phyloP scores from a whole-genome alignment of 2,113 vertebrate species.

The Tonatia bakeri region DNA sequence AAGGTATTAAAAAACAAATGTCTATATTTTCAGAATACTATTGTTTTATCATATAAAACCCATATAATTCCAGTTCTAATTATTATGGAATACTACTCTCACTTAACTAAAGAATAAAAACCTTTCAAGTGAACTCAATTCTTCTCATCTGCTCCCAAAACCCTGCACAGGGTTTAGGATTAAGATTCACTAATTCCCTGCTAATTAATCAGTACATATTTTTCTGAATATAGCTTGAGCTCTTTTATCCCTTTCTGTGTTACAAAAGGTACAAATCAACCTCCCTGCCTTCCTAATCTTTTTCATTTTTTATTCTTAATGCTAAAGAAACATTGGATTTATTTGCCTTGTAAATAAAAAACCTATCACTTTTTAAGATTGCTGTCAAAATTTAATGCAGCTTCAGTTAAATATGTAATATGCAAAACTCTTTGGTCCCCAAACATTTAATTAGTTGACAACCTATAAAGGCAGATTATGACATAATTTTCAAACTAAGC shows the following conservation, averaged over 20 bases:
- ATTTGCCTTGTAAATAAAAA: not conserved
- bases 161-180: not conserved
- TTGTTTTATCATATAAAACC: not conserved
- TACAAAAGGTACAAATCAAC: constrained; percentile 31
- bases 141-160: not conserved
- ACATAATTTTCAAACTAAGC: constrained; percentile 8
- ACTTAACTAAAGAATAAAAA: constrained; percentile 5
- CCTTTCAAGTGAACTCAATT: not conserved
- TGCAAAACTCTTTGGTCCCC: constrained; percentile 6
- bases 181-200: not conserved
- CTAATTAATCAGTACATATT: constrained; percentile 3
- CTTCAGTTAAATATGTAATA: constrained; percentile 20
- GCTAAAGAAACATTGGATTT: constrained; percentile 29
- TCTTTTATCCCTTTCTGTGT: not conserved
- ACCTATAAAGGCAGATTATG: constrained; percentile 16
- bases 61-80: not conserved
- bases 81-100: not conserved
- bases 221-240: not conserved
- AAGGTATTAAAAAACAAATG: not conserved
- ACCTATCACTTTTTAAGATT: not conserved
- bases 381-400: constrained; percentile 32
- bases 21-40: not conserved
- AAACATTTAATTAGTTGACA: constrained; percentile 5
- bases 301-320: constrained; percentile 34
- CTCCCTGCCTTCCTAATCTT: not conserved